These are phyloP conservation scores for Hydropotes inermis DNA, from an alignment of 2,113 vertebrate species.

Conservation along the genomic window DNA sequence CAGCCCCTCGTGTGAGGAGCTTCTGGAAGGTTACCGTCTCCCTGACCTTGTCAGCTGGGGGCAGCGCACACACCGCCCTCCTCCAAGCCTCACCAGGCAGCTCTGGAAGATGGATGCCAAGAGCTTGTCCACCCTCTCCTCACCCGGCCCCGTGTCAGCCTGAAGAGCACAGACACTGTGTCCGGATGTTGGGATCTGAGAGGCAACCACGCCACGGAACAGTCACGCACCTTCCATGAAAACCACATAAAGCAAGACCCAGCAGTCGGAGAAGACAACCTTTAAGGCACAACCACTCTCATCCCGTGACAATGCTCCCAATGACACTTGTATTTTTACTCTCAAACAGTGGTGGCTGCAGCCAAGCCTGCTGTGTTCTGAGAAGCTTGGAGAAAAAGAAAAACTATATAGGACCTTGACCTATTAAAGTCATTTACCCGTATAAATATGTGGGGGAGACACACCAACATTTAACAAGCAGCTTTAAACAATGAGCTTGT, in stretches of 20 bases:
- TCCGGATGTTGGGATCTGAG: not conserved
- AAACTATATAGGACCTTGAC: not conserved
- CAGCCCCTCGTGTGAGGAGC: not conserved
- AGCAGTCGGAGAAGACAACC: not conserved
- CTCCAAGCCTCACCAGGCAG: not conserved
- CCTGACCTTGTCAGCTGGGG: not conserved
- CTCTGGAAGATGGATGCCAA: not conserved
- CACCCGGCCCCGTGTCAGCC: not conserved
- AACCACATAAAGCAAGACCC: not conserved
- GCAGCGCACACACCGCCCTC: not conserved
- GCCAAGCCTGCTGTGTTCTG: not conserved
- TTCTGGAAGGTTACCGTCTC: not conserved
- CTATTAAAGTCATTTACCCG: not conserved
- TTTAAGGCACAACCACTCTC: not conserved
- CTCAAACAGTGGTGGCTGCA: not conserved
- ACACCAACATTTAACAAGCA: not conserved
- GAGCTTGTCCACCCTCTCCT: not conserved
- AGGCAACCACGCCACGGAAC: not conserved
- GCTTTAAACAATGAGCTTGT: not conserved
- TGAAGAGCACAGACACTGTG: not conserved
- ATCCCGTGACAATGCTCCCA: constrained; percentile 3
- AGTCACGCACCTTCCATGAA: not conserved
- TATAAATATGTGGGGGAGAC: not conserved
- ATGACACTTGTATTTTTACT: constrained; percentile 50
- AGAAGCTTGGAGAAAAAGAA: not conserved